Conservation (phyloP, 2,888 invertebrate species). For the Nomada goodeniana region DNA sequence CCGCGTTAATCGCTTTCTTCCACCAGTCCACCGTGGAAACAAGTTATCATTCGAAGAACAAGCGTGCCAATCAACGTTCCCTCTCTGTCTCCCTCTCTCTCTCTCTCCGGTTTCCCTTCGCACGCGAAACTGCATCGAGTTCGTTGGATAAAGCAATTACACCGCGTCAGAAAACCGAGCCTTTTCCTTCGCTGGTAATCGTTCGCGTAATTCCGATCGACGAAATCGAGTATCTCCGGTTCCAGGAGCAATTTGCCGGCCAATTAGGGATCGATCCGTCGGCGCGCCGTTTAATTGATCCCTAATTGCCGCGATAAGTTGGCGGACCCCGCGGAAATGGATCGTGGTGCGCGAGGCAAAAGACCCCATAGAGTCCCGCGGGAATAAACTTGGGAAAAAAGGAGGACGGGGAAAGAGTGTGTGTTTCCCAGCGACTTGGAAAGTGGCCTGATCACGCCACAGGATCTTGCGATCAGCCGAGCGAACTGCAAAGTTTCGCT, state of each 20-base stretch:
- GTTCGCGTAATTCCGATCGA: conserved; percentile 51
- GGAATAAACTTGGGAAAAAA: conserved; percentile 1
- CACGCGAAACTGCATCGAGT: conserved; percentile 12
- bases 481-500: conserved; percentile 71
- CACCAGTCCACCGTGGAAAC: conserved; percentile 5
- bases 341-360: conserved; percentile 50
- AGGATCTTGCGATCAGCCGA: conserved; percentile 62
- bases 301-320: conserved; percentile 73
- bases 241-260: conserved; percentile 50
- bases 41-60: conserved; percentile 46
- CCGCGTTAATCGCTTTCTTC: conserved; percentile 33
- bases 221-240: conserved; percentile 61
- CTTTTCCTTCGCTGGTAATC: conserved; percentile 51
- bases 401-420: conserved; percentile 8
- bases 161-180: conserved; percentile 27
- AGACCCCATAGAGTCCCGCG: conserved; percentile 17
- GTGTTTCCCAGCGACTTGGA: conserved; percentile 23
- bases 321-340: conserved; percentile 49
- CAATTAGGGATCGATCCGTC: conserved; percentile 70
- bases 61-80: conserved; percentile 30
- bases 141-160: conserved; percentile 32
- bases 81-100: background rate
- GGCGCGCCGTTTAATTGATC: conserved; percentile 69
- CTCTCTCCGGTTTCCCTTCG: too few species aligned
- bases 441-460: conserved; percentile 56